Conservation (phyloP, 1,140 invertebrate species). For the Stratiolaelaps scimitus region DNA sequence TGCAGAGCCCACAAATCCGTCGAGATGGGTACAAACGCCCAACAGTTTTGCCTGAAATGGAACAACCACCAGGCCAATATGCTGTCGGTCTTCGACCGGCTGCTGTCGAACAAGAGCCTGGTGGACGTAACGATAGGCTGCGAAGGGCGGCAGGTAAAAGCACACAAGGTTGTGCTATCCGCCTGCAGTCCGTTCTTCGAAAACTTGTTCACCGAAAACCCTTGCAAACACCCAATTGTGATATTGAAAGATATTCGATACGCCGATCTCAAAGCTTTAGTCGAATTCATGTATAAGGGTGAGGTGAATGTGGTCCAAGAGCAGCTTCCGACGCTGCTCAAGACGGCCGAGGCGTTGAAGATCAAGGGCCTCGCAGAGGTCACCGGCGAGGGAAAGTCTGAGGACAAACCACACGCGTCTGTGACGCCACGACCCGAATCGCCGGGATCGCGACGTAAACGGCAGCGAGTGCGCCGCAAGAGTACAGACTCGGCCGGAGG, state of each 20-base stretch:
- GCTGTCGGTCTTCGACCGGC: constrained; percentile 76
- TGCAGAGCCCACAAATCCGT: constrained; percentile 23
- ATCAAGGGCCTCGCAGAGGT: constrained; percentile 81
- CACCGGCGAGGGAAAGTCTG: constrained; percentile 46
- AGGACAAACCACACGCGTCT: constrained; percentile 18
- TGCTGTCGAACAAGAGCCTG: constrained; percentile 73
- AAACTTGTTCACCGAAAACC: constrained; percentile 74
- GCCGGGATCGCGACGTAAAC: constrained; percentile 22
- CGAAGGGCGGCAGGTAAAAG: constrained; percentile 75
- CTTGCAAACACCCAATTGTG: constrained; percentile 74
- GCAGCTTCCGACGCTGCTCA: constrained; percentile 69
- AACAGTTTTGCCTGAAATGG: constrained; percentile 86
- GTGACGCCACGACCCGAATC: constrained; percentile 7
- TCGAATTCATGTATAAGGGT: constrained; percentile 87
- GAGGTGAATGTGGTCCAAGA: constrained; percentile 86
- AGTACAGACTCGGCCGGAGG: constrained; percentile 22
- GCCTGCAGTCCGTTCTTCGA: constrained; percentile 90
- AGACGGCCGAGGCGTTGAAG: constrained; percentile 76
- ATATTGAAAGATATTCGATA: constrained; percentile 83
- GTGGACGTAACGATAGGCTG: constrained; percentile 84
- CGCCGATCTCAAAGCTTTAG: constrained; percentile 74
- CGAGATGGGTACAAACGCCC: constrained; percentile 56
- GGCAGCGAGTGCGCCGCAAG: constrained; percentile 17
- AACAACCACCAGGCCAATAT: constrained; percentile 85
- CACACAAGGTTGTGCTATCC: constrained; percentile 81